Conservation (phyloP, 1,140 invertebrate species). For the Trypoxylus dichotomus region DNA sequence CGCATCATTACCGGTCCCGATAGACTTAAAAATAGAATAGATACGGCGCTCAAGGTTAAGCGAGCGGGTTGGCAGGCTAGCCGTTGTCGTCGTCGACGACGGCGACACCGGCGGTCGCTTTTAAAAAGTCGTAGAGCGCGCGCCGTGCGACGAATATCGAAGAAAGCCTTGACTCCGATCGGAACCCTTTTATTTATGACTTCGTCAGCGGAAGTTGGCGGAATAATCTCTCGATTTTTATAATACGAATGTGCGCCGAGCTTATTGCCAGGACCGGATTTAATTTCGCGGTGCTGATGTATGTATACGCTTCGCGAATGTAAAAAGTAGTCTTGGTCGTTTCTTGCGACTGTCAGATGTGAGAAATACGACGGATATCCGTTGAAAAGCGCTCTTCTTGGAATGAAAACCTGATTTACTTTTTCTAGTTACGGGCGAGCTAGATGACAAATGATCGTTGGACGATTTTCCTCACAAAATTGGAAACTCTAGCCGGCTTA, state of each 20-base stretch:
- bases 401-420: too few species aligned
- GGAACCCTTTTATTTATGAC: conserved; percentile 15
- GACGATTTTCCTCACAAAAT: too few species aligned
- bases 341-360: background rate
- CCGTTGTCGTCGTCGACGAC: background rate
- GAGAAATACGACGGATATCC: background rate
- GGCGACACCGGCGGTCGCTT: background rate
- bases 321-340: background rate
- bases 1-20: background rate
- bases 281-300: background rate
- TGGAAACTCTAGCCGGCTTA: too few species aligned
- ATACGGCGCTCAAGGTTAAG: background rate
- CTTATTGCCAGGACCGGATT: background rate
- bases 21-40: background rate
- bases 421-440: too few species aligned
- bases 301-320: background rate
- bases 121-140: background rate
- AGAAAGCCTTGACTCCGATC: background rate
- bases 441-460: too few species aligned
- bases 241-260: background rate
- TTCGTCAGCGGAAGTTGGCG: conserved; percentile 7
- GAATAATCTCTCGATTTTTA: background rate
- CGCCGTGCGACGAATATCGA: background rate
- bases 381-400: too few species aligned
- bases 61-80: background rate